Percentiles rank a stretch among this genome's conserved stretches.
phyloP scores from a whole-genome alignment of 2,797 vertebrate species.

The Martes flavigula region DNA sequence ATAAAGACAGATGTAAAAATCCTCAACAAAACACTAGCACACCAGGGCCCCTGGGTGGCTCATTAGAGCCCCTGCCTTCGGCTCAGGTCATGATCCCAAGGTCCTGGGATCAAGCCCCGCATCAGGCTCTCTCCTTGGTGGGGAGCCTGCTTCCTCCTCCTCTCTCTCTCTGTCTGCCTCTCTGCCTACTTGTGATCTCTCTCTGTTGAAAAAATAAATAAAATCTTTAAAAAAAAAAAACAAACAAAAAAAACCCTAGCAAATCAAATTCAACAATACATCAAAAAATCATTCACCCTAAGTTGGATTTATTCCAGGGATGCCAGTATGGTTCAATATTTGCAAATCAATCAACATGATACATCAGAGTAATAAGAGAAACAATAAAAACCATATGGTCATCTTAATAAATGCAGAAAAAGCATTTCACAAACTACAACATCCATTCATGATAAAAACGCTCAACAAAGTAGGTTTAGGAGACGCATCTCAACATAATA shows the following conservation, averaged over 20 bases:
- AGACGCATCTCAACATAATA: background rate
- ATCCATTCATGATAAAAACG: background rate
- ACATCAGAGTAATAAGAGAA: background rate
- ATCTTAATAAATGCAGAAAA: background rate
- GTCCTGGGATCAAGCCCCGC: too few relatives aligned
- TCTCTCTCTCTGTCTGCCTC: too few relatives aligned
- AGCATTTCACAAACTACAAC: too few relatives aligned
- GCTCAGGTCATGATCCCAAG: too few relatives aligned
- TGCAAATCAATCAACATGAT: background rate
- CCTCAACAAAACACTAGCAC: background rate
- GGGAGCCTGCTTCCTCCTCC: too few relatives aligned
- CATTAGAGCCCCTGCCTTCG: too few relatives aligned
- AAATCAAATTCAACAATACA: background rate
- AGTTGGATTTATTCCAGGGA: background rate
- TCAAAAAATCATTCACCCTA: background rate
- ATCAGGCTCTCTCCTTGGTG: too few relatives aligned
- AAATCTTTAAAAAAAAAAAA: too few relatives aligned
- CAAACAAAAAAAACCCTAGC: background rate
- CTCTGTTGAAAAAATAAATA: too few relatives aligned
- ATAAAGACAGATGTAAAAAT: background rate
- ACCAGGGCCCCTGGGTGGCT: background rate
- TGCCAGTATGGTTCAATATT: background rate
- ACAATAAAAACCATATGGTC: background rate
- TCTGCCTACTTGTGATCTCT: too few relatives aligned
- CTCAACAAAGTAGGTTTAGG: background rate